Evolutionary conservation across 2,797 vertebrate species (phyloP).

Genomic region (Amblyopsis hoosieri): DNA sequence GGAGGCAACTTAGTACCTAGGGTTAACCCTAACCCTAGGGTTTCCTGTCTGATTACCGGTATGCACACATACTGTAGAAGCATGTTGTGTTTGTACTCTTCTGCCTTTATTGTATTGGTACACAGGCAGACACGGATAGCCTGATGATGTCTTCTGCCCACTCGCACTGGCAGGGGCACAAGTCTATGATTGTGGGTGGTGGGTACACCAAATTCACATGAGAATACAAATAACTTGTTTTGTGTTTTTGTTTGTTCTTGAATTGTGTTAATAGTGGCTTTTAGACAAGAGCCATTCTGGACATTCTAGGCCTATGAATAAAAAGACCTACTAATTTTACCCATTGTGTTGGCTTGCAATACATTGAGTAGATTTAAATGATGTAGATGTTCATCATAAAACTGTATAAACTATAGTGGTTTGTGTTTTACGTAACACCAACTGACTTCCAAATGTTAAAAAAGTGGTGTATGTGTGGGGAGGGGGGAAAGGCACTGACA

Average conservation of each 20-base stretch:
- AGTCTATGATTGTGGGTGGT: background rate
- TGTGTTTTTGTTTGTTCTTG: background rate
- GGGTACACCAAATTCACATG: background rate
- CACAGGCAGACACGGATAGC: background rate
- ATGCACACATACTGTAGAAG: background rate
- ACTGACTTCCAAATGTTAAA: too few relatives aligned
- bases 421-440: too few relatives aligned
- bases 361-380: too few relatives aligned
- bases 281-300: too few relatives aligned
- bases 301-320: too few relatives aligned
- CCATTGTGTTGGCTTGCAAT: too few relatives aligned
- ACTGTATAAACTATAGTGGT: background rate
- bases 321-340: too few relatives aligned
- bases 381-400: too few relatives aligned
- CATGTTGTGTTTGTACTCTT: background rate
- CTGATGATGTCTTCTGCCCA: background rate
- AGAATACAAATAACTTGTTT: background rate
- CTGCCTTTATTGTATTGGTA: background rate
- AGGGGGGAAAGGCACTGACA: slow-evolving; percentile 12
- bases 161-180: too few relatives aligned
- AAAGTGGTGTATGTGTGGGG: too few relatives aligned
- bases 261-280: too few relatives aligned
- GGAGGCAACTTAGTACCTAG: background rate
- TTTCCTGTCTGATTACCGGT: background rate
- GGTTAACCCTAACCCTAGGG: too few relatives aligned